Evolutionary conservation across 37 sponge, comb jelly and placozoan genomes (phyloP).

Genomic region (Aphrocallistes beatrix): DNA sequence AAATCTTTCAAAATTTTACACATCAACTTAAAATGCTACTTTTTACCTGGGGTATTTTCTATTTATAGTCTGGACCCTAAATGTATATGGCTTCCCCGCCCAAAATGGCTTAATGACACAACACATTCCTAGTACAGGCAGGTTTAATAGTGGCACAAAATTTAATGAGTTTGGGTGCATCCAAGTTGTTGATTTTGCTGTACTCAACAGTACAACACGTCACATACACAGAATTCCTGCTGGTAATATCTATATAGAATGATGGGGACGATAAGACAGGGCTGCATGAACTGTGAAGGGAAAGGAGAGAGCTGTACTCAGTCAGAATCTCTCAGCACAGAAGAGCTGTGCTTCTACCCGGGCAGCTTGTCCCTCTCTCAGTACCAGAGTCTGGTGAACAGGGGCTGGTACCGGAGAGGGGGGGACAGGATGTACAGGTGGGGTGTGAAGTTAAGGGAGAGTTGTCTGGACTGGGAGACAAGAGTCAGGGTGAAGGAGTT

Average conservation of each 20-base stretch:
- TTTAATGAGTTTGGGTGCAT: no score
- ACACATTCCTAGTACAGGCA: neutral
- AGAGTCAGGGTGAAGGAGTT: constrained; percentile 54
- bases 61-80: no score
- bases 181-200: no score
- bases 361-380: constrained; percentile 50
- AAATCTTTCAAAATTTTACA: no score
- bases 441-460: constrained; percentile 2
- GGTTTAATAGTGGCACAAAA: no score
- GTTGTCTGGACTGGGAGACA: constrained; percentile 60
- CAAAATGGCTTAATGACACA: no score
- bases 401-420: constrained; percentile 86
- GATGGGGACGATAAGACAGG: neutral
- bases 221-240: no score
- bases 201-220: no score
- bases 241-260: neutral
- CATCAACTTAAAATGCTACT: no score
- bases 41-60: no score
- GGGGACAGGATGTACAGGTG: constrained; percentile 79
- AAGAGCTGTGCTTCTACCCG: constrained; percentile 56
- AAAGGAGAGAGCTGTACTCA: neutral
- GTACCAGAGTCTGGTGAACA: constrained; percentile 63
- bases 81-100: no score
- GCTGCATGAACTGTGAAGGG: neutral
- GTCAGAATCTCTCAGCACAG: constrained; percentile 29